phyloP scores from a whole-genome alignment of 2,888 invertebrate genomes.

The Lysandra bellargus region DNA sequence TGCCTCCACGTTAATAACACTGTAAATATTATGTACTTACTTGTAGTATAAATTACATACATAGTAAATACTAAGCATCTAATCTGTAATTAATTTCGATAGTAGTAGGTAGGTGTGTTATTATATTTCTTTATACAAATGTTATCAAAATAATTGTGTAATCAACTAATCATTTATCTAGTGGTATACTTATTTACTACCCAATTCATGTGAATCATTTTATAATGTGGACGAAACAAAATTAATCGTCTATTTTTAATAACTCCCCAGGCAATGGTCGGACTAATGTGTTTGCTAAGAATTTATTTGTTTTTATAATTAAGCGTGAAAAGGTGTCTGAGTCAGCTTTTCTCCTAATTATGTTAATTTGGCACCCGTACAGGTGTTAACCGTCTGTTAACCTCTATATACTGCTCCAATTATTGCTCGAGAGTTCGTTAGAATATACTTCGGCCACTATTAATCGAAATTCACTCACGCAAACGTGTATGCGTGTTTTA shows the following conservation, averaged over 20 bases:
- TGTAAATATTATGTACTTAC: neutral
- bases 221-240: neutral
- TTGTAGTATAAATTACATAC: too few relatives aligned
- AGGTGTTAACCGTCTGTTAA: slow-evolving; percentile 26
- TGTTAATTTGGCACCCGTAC: slow-evolving; percentile 30
- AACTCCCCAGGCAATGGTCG: neutral
- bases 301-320: slow-evolving; percentile 22
- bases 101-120: too few relatives aligned
- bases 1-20: neutral
- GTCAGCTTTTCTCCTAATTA: slow-evolving; percentile 25
- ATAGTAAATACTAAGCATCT: too few relatives aligned
- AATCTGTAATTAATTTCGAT: too few relatives aligned
- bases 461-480: slow-evolving; percentile 4
- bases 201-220: too few relatives aligned
- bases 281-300: slow-evolving; percentile 8
- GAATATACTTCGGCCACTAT: neutral
- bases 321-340: slow-evolving; percentile 15
- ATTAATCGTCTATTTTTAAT: slow-evolving; percentile 3
- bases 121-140: too few relatives aligned
- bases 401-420: slow-evolving; percentile 25
- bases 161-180: too few relatives aligned
- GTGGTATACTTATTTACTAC: too few relatives aligned
- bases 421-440: slow-evolving; percentile 7
- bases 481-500: neutral
- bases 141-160: too few relatives aligned